Conservation (phyloP, 2,113 vertebrate species). For the Callipepla squamata region DNA sequence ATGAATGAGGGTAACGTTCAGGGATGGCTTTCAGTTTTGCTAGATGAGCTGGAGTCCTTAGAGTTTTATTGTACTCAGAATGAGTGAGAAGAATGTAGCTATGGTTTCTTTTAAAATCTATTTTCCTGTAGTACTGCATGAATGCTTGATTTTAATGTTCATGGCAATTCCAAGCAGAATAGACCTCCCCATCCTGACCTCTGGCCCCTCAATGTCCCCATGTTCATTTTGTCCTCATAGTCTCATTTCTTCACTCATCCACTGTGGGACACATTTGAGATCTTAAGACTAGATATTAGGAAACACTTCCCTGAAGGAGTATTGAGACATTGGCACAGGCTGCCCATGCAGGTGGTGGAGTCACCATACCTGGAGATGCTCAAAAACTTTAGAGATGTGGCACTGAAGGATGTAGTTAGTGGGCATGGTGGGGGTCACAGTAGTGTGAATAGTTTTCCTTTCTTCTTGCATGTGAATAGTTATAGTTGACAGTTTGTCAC, state of each 20-base stretch:
- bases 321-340: too few species aligned
- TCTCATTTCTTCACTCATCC: background rate
- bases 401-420: too few species aligned
- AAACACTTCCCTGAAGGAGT: too few species aligned
- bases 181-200: background rate
- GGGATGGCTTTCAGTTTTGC: background rate
- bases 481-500: background rate
- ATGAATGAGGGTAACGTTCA: background rate
- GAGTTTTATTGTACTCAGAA: background rate
- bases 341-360: too few species aligned
- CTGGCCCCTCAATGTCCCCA: background rate
- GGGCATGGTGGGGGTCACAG: background rate
- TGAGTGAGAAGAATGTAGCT: background rate
- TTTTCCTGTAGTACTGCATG: background rate
- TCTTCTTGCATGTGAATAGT: background rate
- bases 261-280: background rate
- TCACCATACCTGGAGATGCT: too few species aligned
- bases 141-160: background rate
- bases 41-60: background rate
- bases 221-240: background rate
- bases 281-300: background rate
- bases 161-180: background rate
- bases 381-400: too few species aligned
- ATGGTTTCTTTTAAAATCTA: background rate
- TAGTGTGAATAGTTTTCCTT: background rate